Evolutionary conservation across 2,888 invertebrate genomes (phyloP).

Genomic region (Serrognathus titanus): DNA sequence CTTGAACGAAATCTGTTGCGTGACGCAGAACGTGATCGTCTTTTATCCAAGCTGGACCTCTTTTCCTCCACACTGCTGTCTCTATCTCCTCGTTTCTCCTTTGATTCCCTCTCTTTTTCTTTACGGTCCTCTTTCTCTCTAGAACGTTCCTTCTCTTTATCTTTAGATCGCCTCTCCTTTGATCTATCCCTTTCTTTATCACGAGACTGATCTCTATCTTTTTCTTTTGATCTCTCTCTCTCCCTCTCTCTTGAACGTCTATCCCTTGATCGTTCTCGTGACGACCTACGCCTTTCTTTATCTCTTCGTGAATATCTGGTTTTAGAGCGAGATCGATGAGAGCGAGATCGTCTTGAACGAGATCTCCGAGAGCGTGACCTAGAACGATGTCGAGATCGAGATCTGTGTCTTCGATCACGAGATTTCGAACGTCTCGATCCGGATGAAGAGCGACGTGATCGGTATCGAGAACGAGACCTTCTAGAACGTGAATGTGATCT

Average conservation of each 20-base stretch:
- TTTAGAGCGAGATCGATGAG: constrained; percentile 19
- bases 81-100: constrained; percentile 43
- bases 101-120: constrained; percentile 38
- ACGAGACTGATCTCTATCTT: constrained; percentile 45
- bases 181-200: constrained; percentile 38
- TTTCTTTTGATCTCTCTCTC: constrained; percentile 47
- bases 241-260: constrained; percentile 32
- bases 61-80: constrained; percentile 41
- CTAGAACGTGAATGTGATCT: constrained; percentile 65
- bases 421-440: constrained; percentile 58
- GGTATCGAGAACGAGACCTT: constrained; percentile 58
- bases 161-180: constrained; percentile 27
- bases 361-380: constrained; percentile 36
- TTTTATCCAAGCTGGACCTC: constrained; percentile 48
- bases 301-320: constrained; percentile 29
- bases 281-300: constrained; percentile 25
- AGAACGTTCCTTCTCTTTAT: constrained; percentile 34
- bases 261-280: constrained; percentile 36
- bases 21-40: constrained; percentile 51
- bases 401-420: constrained; percentile 47
- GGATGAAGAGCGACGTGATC: constrained; percentile 55
- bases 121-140: constrained; percentile 42
- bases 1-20: constrained; percentile 57
- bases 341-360: constrained; percentile 44
- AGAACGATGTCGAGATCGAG: constrained; percentile 50